These are phyloP conservation scores for Eciton burchellii DNA, from an alignment of 1,140 invertebrate species.

Conservation along the genomic window DNA sequence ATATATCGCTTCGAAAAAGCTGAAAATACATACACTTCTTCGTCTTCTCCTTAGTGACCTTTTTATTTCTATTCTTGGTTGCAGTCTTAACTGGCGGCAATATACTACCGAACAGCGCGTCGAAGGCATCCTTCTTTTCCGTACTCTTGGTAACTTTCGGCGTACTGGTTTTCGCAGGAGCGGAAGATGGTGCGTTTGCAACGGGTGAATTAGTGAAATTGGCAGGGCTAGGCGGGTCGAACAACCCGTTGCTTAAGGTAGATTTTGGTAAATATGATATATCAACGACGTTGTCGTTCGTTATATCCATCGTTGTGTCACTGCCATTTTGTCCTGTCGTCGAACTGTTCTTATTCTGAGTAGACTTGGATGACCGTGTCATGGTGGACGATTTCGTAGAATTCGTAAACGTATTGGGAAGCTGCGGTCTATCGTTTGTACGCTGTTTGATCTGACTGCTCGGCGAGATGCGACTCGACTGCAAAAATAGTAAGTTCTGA, in stretches of 20 bases:
- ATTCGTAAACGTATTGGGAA: conserved; percentile 81
- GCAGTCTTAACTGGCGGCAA: conserved; percentile 81
- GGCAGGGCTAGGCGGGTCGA: conserved; percentile 91
- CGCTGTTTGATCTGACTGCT: conserved; percentile 80
- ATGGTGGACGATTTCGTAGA: conserved; percentile 73
- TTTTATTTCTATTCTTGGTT: conserved; percentile 79
- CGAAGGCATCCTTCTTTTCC: conserved; percentile 86
- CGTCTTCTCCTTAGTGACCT: conserved; percentile 81
- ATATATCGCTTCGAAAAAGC: not conserved
- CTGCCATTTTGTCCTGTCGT: conserved; percentile 83
- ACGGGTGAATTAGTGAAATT: conserved; percentile 81
- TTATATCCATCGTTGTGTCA: conserved; percentile 78
- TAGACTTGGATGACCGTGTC: conserved; percentile 63
- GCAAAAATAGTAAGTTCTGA: conserved; percentile 21
- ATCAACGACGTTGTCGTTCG: conserved; percentile 85
- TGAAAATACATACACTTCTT: conserved; percentile 78
- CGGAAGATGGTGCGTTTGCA: conserved; percentile 56
- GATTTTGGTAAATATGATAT: conserved; percentile 94
- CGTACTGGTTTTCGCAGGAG: conserved; percentile 71
- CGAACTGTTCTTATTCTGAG: conserved; percentile 76
- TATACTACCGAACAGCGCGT: conserved; percentile 85
- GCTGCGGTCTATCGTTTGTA: conserved; percentile 78
- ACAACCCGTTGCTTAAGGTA: conserved; percentile 93
- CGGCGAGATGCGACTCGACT: conserved; percentile 84
- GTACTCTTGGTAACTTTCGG: conserved; percentile 78